Evolutionary conservation across 2,888 invertebrate genomes (phyloP).

Genomic region (Chymomyza fuscimana): DNA sequence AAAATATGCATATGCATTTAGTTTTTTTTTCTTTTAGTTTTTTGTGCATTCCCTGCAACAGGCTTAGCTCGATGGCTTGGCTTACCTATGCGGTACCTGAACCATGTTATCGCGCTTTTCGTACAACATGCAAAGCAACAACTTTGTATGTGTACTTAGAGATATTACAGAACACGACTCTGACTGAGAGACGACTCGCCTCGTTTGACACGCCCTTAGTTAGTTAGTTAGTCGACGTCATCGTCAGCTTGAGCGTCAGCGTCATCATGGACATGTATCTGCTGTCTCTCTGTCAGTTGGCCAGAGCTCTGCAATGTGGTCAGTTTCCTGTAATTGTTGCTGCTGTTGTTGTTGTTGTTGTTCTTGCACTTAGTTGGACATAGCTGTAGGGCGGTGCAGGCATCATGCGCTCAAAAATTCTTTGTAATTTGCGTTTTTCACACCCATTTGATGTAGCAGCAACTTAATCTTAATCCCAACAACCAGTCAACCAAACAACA

Average conservation of each 20-base stretch:
- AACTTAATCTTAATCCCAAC: conserved; percentile 72
- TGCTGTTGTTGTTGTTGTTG: conserved; percentile 9
- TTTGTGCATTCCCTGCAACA: too few species aligned
- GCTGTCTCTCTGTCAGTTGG: conserved; percentile 41
- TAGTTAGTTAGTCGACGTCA: conserved; percentile 51
- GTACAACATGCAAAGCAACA: conserved; percentile 70
- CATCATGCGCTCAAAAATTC: conserved; percentile 44
- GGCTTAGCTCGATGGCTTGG: conserved; percentile 1
- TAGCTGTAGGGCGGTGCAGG: not conserved
- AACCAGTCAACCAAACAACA: conserved; percentile 46
- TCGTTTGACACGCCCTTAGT: conserved; percentile 64
- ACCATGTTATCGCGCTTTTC: too few species aligned
- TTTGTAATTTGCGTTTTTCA: conserved; percentile 74
- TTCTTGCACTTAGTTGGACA: conserved; percentile 28
- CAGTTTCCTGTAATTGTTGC: conserved; percentile 58
- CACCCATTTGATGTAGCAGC: conserved; percentile 70
- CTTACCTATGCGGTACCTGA: not conserved
- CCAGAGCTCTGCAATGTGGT: conserved; percentile 58
- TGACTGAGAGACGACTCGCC: conserved; percentile 30
- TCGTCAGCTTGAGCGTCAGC: not conserved
- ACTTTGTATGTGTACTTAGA: conserved; percentile 46
- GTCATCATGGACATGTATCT: not conserved
- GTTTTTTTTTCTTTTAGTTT: not conserved
- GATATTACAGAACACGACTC: conserved; percentile 25
- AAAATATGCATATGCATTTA: conserved; percentile 70